Percentiles rank a stretch among this genome's conserved stretches.
These are phyloP conservation scores for Paragorgia papillata DNA, from an alignment of 92 coral and sea anemone genomes.

Conservation along the genomic window DNA sequence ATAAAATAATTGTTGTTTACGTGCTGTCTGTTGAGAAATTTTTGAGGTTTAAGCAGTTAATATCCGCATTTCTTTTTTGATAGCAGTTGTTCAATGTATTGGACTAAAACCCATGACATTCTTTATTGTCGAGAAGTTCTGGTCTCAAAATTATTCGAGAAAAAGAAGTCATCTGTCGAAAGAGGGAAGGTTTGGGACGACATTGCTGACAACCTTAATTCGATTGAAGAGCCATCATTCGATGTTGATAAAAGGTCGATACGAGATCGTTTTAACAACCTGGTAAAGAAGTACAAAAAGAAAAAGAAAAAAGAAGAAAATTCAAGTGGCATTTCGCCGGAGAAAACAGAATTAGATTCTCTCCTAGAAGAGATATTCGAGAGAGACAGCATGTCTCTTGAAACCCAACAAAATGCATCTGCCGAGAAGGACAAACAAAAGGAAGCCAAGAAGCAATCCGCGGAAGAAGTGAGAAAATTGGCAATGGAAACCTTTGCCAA, in stretches of 20 bases:
- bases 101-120: slow-evolving; percentile 58
- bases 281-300: slow-evolving; percentile 39
- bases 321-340: slow-evolving; percentile 51
- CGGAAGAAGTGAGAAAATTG: slow-evolving; percentile 18
- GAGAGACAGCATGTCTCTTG: background rate
- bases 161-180: slow-evolving; percentile 13
- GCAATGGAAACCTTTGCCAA: slow-evolving; percentile 27
- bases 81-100: slow-evolving; percentile 44
- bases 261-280: slow-evolving; percentile 50
- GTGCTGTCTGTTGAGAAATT: background rate
- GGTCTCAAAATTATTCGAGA: slow-evolving; percentile 43
- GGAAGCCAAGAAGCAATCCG: slow-evolving; percentile 12
- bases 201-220: slow-evolving; percentile 51
- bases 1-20: background rate
- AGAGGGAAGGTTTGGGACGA: slow-evolving; percentile 55
- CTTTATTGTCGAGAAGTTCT: slow-evolving; percentile 47
- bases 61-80: background rate
- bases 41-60: background rate
- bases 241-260: slow-evolving; percentile 53
- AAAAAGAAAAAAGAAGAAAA: slow-evolving; percentile 46
- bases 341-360: background rate
- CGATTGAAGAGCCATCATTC: slow-evolving; percentile 41
- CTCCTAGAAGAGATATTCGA: background rate
- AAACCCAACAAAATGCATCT: slow-evolving; percentile 4
- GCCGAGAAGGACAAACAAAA: slow-evolving; percentile 13